A percentile compares a stretch with the other conserved stretches of the same genome.
Conservation (phyloP, 1,140 invertebrate species). For the Drosophila persimilis region DNA sequence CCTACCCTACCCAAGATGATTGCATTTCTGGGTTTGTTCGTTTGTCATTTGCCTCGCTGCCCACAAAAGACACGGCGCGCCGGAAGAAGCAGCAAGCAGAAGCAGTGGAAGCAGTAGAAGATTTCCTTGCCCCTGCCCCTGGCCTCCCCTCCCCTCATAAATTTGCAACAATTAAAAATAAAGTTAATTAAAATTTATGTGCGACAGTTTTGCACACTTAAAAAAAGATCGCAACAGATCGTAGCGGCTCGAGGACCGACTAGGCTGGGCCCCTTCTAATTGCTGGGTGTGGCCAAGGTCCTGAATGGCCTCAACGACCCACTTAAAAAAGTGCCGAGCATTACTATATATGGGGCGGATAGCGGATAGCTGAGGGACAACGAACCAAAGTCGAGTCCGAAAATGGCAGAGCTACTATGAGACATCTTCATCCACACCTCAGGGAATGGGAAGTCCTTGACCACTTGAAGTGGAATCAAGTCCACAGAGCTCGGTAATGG, state of each 20-base stretch:
- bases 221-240: constrained; percentile 14
- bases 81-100: neutral
- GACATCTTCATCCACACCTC: no score
- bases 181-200: constrained; percentile 83
- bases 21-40: constrained; percentile 59
- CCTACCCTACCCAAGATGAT: neutral
- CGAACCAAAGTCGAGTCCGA: constrained; percentile 4
- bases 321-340: constrained; percentile 32
- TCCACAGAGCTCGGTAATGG: no score
- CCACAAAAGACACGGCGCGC: constrained; percentile 30
- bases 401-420: neutral
- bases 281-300: constrained; percentile 67
- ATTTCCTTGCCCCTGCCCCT: constrained; percentile 26
- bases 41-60: constrained; percentile 62
- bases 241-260: neutral
- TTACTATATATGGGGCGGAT: no score
- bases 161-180: constrained; percentile 82
- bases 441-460: no score
- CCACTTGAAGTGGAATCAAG: no score
- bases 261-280: constrained; percentile 59
- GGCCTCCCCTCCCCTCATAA: constrained; percentile 64
- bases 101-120: neutral
- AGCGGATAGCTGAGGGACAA: neutral
- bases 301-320: constrained; percentile 39
- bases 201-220: constrained; percentile 69